Evolutionary conservation across 2,113 vertebrate species (phyloP).

Genomic region (Indri indri): DNA sequence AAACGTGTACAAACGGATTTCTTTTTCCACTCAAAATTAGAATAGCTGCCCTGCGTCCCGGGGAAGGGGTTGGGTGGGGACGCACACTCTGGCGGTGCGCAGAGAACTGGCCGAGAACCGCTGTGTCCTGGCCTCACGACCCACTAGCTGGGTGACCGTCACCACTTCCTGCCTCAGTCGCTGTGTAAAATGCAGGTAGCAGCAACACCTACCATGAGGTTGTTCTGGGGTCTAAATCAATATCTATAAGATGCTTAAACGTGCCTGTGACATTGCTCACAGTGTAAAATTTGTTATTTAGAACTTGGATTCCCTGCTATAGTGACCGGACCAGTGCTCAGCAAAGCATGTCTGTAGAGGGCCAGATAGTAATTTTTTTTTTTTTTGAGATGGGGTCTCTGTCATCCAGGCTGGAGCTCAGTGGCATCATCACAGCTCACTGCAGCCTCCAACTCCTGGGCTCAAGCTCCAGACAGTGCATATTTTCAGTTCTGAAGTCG

Average conservation of each 20-base stretch:
- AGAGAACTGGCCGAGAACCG: fast-evolving
- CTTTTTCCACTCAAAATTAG: background rate
- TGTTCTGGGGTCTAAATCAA: background rate
- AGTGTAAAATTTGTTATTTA: background rate
- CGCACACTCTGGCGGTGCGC: background rate
- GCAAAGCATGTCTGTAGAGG: background rate
- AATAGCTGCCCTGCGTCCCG: background rate
- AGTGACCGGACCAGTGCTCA: background rate
- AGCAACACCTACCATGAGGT: background rate
- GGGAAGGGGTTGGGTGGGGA: background rate
- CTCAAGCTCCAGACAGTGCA: background rate
- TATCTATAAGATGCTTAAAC: background rate
- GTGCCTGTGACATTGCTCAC: background rate
- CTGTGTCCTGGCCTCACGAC: background rate
- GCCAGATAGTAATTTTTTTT: background rate
- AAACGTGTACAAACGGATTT: background rate
- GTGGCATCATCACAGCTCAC: no score
- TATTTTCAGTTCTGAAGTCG: background rate
- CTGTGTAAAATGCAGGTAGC: background rate
- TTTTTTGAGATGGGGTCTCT: no score
- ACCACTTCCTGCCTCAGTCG: background rate
- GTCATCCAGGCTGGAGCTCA: no score
- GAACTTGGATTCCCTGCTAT: background rate
- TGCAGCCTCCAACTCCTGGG: no score
- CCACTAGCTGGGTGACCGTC: background rate